Evolutionary conservation across 2,113 vertebrate genomes (phyloP).

Genomic region (Oncorhynchus tshawytscha): DNA sequence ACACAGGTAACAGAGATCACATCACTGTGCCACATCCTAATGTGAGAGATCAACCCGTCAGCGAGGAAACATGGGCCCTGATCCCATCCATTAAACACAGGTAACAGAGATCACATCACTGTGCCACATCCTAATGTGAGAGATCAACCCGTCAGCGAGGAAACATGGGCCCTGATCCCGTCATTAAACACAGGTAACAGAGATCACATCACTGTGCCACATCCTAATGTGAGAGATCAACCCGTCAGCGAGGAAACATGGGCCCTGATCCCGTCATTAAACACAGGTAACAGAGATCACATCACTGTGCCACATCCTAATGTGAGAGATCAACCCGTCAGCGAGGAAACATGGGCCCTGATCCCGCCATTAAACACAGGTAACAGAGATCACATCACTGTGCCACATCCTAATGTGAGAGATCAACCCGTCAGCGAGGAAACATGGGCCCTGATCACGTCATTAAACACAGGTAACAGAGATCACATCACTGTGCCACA

Average conservation of each 20-base stretch:
- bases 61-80: conserved; percentile 9
- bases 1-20: conserved; percentile 7
- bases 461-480: not conserved
- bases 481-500: conserved; percentile 34
- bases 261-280: not conserved
- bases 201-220: conserved; percentile 34
- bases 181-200: not conserved
- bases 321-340: conserved; percentile 18
- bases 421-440: conserved; percentile 10
- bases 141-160: conserved; percentile 5
- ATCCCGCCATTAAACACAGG: not conserved
- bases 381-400: conserved; percentile 29
- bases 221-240: conserved; percentile 18
- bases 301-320: conserved; percentile 40
- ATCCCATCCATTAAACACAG: not conserved
- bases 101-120: conserved; percentile 28
- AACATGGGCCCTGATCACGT: not conserved
- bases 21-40: conserved; percentile 25
- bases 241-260: conserved; percentile 1
- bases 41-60: not conserved
- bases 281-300: conserved; percentile 6
- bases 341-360: conserved; percentile 3
- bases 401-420: conserved; percentile 10
- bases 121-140: not conserved
- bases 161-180: conserved; percentile 1